A percentile compares a stretch with the other conserved stretches of the same genome.
phyloP scores from a whole-genome alignment of 2,113 vertebrate genomes.

The Megaptera novaeangliae region DNA sequence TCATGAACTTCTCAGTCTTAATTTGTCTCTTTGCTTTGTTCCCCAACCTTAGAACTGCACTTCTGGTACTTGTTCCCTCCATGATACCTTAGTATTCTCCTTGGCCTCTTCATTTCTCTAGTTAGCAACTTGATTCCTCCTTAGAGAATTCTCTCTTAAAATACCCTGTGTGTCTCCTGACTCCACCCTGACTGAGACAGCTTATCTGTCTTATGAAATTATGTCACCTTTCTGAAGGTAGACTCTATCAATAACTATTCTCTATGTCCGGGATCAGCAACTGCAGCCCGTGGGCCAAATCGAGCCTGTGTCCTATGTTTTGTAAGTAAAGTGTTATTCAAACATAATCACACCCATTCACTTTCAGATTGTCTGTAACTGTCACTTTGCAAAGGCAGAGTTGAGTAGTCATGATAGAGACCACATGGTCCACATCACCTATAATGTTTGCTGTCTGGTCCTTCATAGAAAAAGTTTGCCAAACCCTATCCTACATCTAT shows the following conservation, averaged over 20 bases:
- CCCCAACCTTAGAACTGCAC: not conserved
- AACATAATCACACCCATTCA: not conserved
- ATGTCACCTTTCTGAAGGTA: not conserved
- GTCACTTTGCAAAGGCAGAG: not conserved
- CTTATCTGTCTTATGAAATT: not conserved
- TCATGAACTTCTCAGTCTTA: not conserved
- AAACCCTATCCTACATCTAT: not conserved
- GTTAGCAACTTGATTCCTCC: not conserved
- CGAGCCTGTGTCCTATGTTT: not conserved
- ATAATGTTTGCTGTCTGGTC: not conserved
- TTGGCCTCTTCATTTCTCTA: not conserved
- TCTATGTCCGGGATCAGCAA: not conserved
- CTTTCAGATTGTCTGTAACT: not conserved
- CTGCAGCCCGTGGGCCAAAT: not conserved
- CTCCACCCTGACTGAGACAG: not conserved
- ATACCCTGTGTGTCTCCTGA: not conserved
- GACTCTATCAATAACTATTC: not conserved
- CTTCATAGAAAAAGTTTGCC: not conserved
- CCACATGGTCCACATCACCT: not conserved
- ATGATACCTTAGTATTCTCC: not conserved
- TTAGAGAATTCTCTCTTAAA: not conserved
- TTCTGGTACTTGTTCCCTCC: not conserved
- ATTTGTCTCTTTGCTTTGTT: not conserved
- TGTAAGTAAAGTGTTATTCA: not conserved
- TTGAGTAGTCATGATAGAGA: not conserved